Evolutionary conservation across 2,888 invertebrate species (phyloP).

Genomic region (Euzophera pinguis): DNA sequence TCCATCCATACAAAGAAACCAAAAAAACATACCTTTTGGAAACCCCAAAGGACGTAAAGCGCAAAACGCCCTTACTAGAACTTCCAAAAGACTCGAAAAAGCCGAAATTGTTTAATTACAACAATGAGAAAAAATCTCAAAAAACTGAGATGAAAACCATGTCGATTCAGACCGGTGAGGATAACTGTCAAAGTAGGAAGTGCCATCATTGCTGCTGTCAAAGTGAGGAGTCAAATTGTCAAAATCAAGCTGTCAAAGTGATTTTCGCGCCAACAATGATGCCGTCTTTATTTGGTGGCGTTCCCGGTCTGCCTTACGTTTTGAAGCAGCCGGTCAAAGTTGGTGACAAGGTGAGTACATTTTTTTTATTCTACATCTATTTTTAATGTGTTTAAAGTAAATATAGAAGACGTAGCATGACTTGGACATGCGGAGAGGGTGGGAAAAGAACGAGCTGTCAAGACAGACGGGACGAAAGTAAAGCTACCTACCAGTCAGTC

Average conservation of each 20-base stretch:
- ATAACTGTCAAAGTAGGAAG: conserved; percentile 20
- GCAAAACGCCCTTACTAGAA: conserved; percentile 55
- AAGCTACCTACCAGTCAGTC: no score
- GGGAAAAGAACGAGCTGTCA: no score
- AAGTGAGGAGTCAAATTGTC: conserved; percentile 31
- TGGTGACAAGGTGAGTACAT: conserved; percentile 50
- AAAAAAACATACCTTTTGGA: conserved; percentile 52
- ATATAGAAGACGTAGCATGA: no score
- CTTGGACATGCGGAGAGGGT: no score
- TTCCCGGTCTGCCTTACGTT: conserved; percentile 57
- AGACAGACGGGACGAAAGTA: no score
- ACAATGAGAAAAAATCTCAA: conserved; percentile 17
- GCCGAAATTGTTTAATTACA: conserved; percentile 47
- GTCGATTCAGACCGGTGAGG: conserved; percentile 27
- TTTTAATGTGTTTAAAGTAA: no score
- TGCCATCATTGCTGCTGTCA: conserved; percentile 49
- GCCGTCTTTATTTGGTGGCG: conserved; percentile 54
- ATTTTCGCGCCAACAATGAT: conserved; percentile 69
- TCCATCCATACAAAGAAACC: conserved; percentile 45
- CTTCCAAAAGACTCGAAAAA: conserved; percentile 57
- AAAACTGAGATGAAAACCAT: conserved; percentile 36
- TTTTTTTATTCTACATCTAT: no score
- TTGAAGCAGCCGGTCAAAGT: conserved; percentile 45
- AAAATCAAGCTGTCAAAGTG: conserved; percentile 51
- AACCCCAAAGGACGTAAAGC: conserved; percentile 60